Base-by-base conservation (phyloP, 2,888 invertebrate species). In the Leptothorax acervorum region DNA sequence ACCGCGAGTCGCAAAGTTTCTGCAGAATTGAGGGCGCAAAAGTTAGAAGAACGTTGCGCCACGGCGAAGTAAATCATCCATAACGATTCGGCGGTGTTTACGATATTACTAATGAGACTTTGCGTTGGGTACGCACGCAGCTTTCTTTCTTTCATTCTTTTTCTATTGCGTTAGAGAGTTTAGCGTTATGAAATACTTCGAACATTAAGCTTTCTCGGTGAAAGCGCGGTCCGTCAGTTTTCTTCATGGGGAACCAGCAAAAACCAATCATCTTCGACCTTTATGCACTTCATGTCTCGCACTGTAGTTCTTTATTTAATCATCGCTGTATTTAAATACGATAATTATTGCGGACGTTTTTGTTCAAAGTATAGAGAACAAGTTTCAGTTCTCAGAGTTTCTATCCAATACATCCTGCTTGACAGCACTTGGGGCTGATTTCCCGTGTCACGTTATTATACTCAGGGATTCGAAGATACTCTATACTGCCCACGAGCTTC, bases 1-100 rank as follows among this genome's bases (percentile, higher is more conserved):
- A 28, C 86, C 57, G 53, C 78, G 55, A 63, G 83, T 39, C 55
- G 31, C 86, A 31, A 57, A 85, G 85, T 85, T 75, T 68, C 15
- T 31, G n/a, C 35, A 35, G 79, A 73, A 81, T 62, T 12, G 79
- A 60, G 79, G 79, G 79, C 73, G 28, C 60, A 42, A 23, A 60
- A 42, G 57, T 82, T 76, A 28, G 23, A 66, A 11, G 35, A 35
- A 53, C 45, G 42, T 81, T 81, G 45, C 73, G 60, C 18, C 48
- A 79, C 55, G 48, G 8, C 35, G 79, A 81, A 2, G n/a, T 81
- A 73, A 81, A 81, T 81, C 79, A 81, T 81, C n/a, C 31, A 12
- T 57, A 60, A 42, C 76, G 68, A 78, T 55, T 68, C 55, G n/a
- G 18, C 28, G 15, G n/a, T 76, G 12, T 83, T 68, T 62, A 63